Base-by-base conservation (phyloP, 1,140 invertebrate genomes). In the Trichonephila clavata region DNA sequence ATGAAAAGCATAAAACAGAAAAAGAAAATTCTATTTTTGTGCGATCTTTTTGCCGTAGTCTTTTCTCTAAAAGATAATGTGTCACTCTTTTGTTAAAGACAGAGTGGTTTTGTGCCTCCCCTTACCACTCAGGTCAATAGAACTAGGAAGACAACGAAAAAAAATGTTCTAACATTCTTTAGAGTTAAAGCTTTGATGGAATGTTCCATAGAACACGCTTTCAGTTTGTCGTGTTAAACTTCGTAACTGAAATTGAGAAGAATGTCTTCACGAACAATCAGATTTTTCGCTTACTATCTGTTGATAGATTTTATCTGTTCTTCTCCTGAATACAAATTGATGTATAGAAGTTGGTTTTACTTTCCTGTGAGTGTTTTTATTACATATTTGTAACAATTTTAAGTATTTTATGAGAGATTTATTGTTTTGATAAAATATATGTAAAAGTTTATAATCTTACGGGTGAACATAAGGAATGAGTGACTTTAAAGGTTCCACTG, bases 31-130 rank as follows among this genome's bases (percentile, higher is more conserved):
- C 27, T 63, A n/a, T 84, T 84, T 84, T 84, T 50, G n/a, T 57
- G 27, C 84, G 27, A 32, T 86, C 24, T 86, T 86, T 60, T 27
- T 59, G 24, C 59, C n/a, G 16, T 24, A 50, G n/a, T 60, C 65
- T 71, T 92, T 86, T 86, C 84, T 71, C 86, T 59, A 84, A 68
- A 63, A 92, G 81, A 92, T 92, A 92, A 92, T 92, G 90, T 92
- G 90, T 92, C 90, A 92, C 77, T 84, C 90, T 84, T 88, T 92
- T 92, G 90, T 92, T 92, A 92, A 84, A 88, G 90, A 92, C 90
- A 43, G 80, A 92, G 90, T 84, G 81, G 77, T 59, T 57, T 65
- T 80, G 77, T 90, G 71, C 27, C 68, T 60, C 89, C n/a, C 24
- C 32, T 32, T 80, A n/a, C 57, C 71, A 68, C 86, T 39, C 39